These are phyloP conservation scores for Schizaphis graminum DNA, from an alignment of 2,888 invertebrate genomes.

Conservation along the genomic window DNA sequence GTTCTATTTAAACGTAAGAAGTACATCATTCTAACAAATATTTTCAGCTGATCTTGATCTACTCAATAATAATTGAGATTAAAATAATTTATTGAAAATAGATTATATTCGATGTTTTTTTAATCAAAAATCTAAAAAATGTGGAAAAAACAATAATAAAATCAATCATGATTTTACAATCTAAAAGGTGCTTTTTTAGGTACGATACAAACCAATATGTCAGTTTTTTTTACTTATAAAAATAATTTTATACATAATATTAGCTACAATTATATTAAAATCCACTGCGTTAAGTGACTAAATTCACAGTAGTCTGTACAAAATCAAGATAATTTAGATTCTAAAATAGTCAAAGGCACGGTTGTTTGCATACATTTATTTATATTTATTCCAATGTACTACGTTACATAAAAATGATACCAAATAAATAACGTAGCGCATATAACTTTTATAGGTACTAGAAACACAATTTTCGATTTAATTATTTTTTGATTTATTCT, in stretches of 20 bases:
- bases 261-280: neutral
- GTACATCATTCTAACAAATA: neutral
- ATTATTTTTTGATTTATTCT: neutral
- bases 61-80: neutral
- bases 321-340: neutral
- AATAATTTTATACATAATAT: neutral
- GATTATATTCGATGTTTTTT: neutral
- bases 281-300: neutral
- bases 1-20: neutral
- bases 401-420: neutral
- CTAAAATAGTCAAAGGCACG: neutral
- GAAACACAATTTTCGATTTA: neutral
- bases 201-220: neutral
- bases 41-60: neutral
- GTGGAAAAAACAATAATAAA: neutral
- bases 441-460: neutral
- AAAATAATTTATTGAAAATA: neutral
- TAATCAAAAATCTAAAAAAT: neutral
- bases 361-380: neutral
- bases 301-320: neutral
- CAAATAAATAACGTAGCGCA: neutral
- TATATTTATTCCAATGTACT: too few species aligned
- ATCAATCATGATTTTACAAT: neutral
- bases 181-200: neutral
- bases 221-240: neutral